Base-by-base conservation (phyloP, 2,113 vertebrate genomes). In the Pelvicachromis taeniatus region DNA sequence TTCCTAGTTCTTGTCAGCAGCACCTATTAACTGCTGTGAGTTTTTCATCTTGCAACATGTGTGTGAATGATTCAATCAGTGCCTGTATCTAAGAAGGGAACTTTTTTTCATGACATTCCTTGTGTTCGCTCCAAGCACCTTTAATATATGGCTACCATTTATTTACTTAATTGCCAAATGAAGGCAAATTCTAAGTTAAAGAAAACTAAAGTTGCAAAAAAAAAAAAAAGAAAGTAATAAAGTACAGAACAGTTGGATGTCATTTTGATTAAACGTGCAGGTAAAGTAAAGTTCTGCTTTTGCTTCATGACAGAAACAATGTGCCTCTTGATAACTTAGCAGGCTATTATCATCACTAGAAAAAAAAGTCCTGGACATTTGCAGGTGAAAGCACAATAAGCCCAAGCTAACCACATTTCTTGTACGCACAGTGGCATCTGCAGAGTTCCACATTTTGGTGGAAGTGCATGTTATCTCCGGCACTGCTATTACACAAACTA, bases 401-500 rank as follows among this genome's bases (percentile, higher is more conserved):
- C n/a, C 38, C 9, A 26, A 45, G 21, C n/a, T 4, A 45, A 26
- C 21, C 63, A 26, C 38, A 42, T 70, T 70, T 70, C 63, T 16
- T 70, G 61, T 21, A 38, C n/a, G 6, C 61, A 40, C 33, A 1
- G 31, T 40, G 33, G 61, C 33, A 65, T n/a, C 61, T 65, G 33
- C 61, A 65, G 61, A 40, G 61, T 65, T 65, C 31, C 9, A 65
- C 19, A 65, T 65, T 3, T 0, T 38, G 61, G 33, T 65, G 61
- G 11, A 40, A 65, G 35, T 40, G 38, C 38, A 16, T 45, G 63
- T 45, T 42, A 16, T 42, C 63, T 70, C 63, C 8, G 0, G 38
- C 13, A 45, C 38, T 23, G 63, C 63, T 68, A 68, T 68, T 68
- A 23, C 38, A 68, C 38, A 23, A 68, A 68, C 63, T 42, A 42